A percentile compares a stretch with the other conserved stretches of the same genome.
phyloP scores from a whole-genome alignment of 2,797 vertebrate genomes.

The Nannoperca obscura region DNA sequence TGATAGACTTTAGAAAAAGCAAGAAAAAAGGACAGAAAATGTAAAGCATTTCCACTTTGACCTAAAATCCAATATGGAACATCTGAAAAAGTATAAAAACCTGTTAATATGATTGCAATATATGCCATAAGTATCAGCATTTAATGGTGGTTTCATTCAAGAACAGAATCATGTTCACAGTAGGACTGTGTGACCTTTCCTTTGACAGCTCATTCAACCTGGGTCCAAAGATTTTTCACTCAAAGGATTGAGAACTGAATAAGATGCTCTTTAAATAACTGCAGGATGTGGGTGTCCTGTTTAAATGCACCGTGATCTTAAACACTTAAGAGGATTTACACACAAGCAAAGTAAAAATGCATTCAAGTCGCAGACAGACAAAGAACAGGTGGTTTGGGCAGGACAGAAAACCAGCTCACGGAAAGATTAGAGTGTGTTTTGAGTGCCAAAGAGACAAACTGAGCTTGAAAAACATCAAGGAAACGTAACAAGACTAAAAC shows the following conservation, averaged over 20 bases:
- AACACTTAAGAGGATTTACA: slow-evolving; percentile 89
- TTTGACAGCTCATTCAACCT: not conserved
- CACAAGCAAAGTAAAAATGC: slow-evolving; percentile 99
- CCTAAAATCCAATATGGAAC: slow-evolving; percentile 68
- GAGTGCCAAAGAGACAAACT: slow-evolving; percentile 20
- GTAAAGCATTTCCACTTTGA: slow-evolving; percentile 12
- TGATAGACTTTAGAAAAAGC: not conserved
- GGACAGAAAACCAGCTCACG: slow-evolving; percentile 85
- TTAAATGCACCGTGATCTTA: slow-evolving; percentile 78
- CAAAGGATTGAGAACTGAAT: slow-evolving; percentile 11
- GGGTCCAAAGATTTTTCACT: slow-evolving; percentile 20
- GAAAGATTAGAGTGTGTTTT: slow-evolving; percentile 60
- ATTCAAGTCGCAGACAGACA: slow-evolving; percentile 96
- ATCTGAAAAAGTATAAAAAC: slow-evolving; percentile 59
- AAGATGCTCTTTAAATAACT: slow-evolving; percentile 4
- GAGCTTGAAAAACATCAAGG: slow-evolving; percentile 60
- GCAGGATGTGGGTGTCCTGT: slow-evolving; percentile 16
- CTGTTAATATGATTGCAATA: slow-evolving; percentile 35
- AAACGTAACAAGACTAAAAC: slow-evolving; percentile 83
- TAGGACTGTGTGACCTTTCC: not conserved
- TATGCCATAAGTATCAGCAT: not conserved
- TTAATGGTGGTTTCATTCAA: slow-evolving; percentile 21
- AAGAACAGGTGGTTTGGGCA: slow-evolving; percentile 74
- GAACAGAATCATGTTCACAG: slow-evolving; percentile 2
- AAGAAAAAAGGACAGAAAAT: slow-evolving; percentile 5